Evolutionary conservation across 1,140 invertebrate species (phyloP), one percentile per base, ranked within the genome.

Genomic region (Oncopodura yosiiana): DNA sequence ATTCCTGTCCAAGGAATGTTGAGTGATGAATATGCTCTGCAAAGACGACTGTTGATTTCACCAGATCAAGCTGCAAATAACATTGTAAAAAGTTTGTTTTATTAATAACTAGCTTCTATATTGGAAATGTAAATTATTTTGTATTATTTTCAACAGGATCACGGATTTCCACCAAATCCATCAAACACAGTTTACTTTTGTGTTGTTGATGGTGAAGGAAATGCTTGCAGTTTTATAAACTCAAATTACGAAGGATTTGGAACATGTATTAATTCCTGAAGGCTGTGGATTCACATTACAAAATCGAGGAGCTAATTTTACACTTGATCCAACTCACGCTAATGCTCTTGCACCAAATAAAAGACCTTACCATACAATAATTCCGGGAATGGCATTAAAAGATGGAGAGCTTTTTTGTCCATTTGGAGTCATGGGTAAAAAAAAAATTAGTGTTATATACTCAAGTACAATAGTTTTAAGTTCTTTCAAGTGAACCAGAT

Each of bases 231-330:
- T 26, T 73, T 73, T 46, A 74, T 73, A 45, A 71, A 69, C 55
- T 72, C 70, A 32, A 68, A 69, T 55, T 72, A 67, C 56, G 61
- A 65, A 53, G 67, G 68, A 6, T 74, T 74, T 61, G 72, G 71
- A n/a, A 68, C 69, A 1, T 69, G 66, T n/a, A 62, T 73, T 34
- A n/a, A 67, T 74, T 14, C 72, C 72, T 2, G 62, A 69, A 32
- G 69, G 67, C 1, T 72, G 72, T 65, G 72, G 72, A 3, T 73
- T 74, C 45, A 67, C 69, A 4, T 46, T 74, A 11, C 70, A 73
- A 53, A 71, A 63, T 32, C 45, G 61, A 26, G 61, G 57, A 46
- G 61, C 36, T 12, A 60, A 60, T 54, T 63, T 63, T 30, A 50
- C 53, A 19, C 50, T 63, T 51, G 58, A 63, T 24, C 42, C 29